Conservation (phyloP, 2,113 vertebrate species). For the Microcebus ravelobensis region DNA sequence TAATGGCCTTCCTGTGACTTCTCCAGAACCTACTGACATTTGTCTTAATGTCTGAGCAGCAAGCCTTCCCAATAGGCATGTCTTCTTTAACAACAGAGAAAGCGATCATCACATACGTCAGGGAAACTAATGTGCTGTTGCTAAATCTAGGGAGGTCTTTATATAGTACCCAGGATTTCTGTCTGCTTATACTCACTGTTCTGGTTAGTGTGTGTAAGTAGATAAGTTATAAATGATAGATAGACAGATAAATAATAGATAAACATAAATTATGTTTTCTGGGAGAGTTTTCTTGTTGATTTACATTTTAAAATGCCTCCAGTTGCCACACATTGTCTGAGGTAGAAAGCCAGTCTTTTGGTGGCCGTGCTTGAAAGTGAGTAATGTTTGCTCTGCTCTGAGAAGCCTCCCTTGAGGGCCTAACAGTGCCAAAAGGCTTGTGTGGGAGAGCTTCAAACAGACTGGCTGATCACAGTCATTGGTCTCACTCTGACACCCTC, state of each 20-base stretch:
- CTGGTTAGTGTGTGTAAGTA: neutral
- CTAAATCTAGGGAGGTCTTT: neutral
- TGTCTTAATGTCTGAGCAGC: neutral
- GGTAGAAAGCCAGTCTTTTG: neutral
- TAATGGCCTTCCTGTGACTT: neutral
- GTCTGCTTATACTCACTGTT: neutral
- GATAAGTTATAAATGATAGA: no score
- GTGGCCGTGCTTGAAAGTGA: no score
- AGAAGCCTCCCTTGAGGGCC: no score
- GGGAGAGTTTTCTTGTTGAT: neutral
- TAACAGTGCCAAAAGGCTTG: no score
- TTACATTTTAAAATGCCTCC: neutral
- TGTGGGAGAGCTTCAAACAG: no score
- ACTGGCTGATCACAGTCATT: no score
- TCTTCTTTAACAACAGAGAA: neutral
- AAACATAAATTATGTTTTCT: neutral
- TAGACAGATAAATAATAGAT: no score
- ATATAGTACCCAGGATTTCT: neutral
- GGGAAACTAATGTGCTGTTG: neutral
- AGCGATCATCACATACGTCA: neutral
- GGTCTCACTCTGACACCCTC: no score
- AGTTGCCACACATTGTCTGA: neutral
- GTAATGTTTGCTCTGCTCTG: no score
- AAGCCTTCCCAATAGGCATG: neutral
- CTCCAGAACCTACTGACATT: neutral